Evolutionary conservation across 2,113 vertebrate species (phyloP).

Genomic region (Eurypyga helias): DNA sequence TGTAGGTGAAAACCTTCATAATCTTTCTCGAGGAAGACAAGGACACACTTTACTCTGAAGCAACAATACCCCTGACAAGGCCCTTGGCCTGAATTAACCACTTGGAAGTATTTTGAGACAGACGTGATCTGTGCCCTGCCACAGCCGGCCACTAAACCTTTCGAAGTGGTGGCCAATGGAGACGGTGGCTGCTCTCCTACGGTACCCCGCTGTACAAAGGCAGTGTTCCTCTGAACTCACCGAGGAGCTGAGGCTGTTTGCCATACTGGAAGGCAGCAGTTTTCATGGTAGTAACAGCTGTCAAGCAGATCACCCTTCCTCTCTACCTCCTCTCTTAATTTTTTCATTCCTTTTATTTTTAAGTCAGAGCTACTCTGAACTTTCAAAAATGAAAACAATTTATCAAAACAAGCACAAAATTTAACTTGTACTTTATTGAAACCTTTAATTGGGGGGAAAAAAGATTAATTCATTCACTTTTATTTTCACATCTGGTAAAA

Average conservation of each 20-base stretch:
- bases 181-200: fast-evolving
- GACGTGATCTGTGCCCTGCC: neutral
- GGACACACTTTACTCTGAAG: neutral
- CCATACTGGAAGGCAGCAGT: neutral
- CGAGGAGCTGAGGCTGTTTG: neutral
- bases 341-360: neutral
- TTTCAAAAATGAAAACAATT: conserved; percentile 9
- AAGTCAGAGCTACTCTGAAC: neutral
- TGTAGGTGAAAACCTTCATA: neutral
- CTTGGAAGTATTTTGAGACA: neutral
- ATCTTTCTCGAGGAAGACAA: neutral
- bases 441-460: neutral
- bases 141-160: neutral
- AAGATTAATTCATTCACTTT: conserved; percentile 9
- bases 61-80: neutral
- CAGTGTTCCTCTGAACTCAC: neutral
- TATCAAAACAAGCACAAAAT: conserved; percentile 28
- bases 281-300: neutral
- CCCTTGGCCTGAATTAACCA: neutral
- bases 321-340: neutral
- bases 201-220: fast-evolving
- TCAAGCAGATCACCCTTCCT: neutral
- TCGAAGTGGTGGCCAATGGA: neutral
- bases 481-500: conserved; percentile 67
- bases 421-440: conserved; percentile 23